Evolutionary conservation across 1,140 invertebrate genomes (phyloP).

Genomic region (Drosophila eugracilis): DNA sequence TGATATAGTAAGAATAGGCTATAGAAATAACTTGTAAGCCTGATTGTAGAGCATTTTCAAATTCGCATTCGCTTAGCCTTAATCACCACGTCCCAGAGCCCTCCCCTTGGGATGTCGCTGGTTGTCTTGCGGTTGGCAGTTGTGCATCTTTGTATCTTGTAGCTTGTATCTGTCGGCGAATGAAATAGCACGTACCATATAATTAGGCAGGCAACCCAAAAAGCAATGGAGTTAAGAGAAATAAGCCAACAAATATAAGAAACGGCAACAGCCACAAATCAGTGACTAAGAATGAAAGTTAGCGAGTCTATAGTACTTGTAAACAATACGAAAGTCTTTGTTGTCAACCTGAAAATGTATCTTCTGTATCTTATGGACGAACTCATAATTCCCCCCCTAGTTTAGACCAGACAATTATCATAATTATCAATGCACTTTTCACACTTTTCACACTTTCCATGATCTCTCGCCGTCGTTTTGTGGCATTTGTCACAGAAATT

Average conservation of each 20-base stretch:
- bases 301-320: slow-evolving; percentile 7
- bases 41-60: slow-evolving; percentile 6
- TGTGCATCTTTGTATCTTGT: slow-evolving; percentile 29
- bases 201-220: slow-evolving; percentile 74
- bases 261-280: slow-evolving; percentile 55
- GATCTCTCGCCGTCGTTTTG: slow-evolving; percentile 2
- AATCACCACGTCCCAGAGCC: slow-evolving; percentile 1
- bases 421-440: slow-evolving; percentile 80
- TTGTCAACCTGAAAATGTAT: slow-evolving; percentile 53
- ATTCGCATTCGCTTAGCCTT: not conserved
- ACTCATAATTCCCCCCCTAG: slow-evolving; percentile 19
- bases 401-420: slow-evolving; percentile 59
- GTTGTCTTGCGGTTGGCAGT: slow-evolving; percentile 31
- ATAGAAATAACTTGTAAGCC: too few species aligned
- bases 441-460: slow-evolving; percentile 42
- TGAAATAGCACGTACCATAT: slow-evolving; percentile 72
- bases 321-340: slow-evolving; percentile 19
- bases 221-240: slow-evolving; percentile 26
- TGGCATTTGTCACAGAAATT: slow-evolving; percentile 76
- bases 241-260: slow-evolving; percentile 40
- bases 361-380: slow-evolving; percentile 50
- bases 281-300: slow-evolving; percentile 75
- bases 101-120: slow-evolving; percentile 18
- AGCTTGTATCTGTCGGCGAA: slow-evolving; percentile 49
- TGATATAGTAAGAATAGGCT: too few species aligned